These are phyloP conservation scores for Brachionus rubens DNA, from an alignment of 1,140 invertebrate species.

Conservation along the genomic window DNA sequence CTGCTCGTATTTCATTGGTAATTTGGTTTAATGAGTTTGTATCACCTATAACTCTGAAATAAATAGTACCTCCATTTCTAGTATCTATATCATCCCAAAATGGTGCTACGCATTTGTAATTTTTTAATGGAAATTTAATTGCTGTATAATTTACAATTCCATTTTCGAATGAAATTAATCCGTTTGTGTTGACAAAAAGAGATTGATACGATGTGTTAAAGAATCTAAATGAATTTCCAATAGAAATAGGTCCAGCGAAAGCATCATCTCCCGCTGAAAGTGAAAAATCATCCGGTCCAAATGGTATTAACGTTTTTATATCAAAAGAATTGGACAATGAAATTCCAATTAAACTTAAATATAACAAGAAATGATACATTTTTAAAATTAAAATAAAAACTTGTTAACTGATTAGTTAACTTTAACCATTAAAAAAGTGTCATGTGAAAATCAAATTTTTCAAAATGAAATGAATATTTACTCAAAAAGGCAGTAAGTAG, in stretches of 20 bases:
- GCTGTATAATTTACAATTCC: not conserved
- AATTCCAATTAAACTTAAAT: no score
- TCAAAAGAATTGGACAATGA: no score
- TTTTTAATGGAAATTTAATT: not conserved
- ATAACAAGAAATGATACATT: no score
- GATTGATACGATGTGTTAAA: not conserved
- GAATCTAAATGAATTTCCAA: not conserved
- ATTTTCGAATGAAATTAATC: not conserved
- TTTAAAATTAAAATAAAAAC: no score
- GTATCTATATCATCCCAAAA: slow-evolving; percentile 35
- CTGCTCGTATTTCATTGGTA: not conserved
- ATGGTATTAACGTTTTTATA: no score
- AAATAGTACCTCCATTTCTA: not conserved
- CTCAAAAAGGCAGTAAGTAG: no score
- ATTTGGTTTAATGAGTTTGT: not conserved
- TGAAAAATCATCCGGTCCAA: no score
- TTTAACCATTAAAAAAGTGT: no score
- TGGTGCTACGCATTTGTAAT: not conserved
- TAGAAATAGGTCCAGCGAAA: not conserved
- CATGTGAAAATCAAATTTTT: no score
- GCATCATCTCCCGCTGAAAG: no score
- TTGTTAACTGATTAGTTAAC: no score
- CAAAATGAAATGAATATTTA: no score
- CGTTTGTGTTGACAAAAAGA: not conserved
- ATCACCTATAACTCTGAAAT: not conserved